Conservation (phyloP, 2,888 invertebrate genomes). For the Biston stratarius region DNA sequence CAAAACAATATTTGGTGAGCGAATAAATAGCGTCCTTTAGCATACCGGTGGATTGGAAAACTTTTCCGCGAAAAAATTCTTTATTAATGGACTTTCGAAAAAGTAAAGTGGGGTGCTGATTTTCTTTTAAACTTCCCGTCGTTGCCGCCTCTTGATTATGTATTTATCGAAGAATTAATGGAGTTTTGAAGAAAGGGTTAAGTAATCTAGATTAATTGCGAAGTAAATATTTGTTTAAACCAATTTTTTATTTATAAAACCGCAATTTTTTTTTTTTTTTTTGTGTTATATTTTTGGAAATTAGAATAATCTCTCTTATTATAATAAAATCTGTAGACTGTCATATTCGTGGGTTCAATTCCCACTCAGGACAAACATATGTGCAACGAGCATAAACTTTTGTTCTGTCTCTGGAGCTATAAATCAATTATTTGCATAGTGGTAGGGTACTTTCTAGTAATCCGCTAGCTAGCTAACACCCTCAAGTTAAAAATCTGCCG, state of each 20-base stretch:
- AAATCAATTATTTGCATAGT: too few species aligned
- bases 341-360: too few species aligned
- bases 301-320: too few species aligned
- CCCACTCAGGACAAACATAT: too few species aligned
- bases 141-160: slow-evolving; percentile 35
- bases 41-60: slow-evolving; percentile 43
- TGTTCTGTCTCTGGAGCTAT: too few species aligned
- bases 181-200: slow-evolving; percentile 20
- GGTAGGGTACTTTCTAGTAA: too few species aligned
- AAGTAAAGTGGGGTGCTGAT: slow-evolving; percentile 29
- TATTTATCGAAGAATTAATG: slow-evolving; percentile 37
- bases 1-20: not conserved
- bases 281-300: too few species aligned
- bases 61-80: slow-evolving; percentile 38
- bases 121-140: slow-evolving; percentile 30
- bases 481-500: too few species aligned
- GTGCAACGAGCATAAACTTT: too few species aligned
- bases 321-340: too few species aligned
- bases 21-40: slow-evolving; percentile 4
- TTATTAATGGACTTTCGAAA: slow-evolving; percentile 43
- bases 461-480: too few species aligned
- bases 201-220: slow-evolving; percentile 25
- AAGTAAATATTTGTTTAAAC: slow-evolving; percentile 9
- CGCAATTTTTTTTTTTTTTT: too few species aligned
- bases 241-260: not conserved